Evolutionary conservation across 2,113 vertebrate genomes (phyloP).

Genomic region (Pygoscelis antarcticus): DNA sequence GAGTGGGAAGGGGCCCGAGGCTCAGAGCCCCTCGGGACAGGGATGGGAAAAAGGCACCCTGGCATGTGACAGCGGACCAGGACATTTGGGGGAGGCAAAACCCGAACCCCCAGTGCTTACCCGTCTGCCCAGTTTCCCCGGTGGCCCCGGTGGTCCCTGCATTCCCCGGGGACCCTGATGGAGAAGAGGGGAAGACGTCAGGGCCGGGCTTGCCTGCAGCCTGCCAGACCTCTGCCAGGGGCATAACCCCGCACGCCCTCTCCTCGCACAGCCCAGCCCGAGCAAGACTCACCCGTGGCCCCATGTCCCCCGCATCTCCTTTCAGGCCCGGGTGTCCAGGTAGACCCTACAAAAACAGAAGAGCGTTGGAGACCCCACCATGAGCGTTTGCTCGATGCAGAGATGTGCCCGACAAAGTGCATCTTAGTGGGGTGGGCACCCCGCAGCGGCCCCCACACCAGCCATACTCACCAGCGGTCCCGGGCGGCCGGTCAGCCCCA

Average conservation of each 20-base stretch:
- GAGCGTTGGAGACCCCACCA: no score
- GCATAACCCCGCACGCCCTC: accelerated
- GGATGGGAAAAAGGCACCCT: background rate
- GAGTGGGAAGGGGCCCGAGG: background rate
- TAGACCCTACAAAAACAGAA: constrained; percentile 55
- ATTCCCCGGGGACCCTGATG: constrained; percentile 84
- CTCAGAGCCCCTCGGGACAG: no score
- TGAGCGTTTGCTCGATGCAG: accelerated
- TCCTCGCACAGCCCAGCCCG: no score
- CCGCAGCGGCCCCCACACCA: accelerated
- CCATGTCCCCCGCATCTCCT: constrained; percentile 68
- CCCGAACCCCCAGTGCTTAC: constrained; percentile 60
- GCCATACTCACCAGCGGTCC: constrained; percentile 83
- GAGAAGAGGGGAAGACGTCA: background rate
- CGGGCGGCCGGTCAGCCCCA: constrained; percentile 84
- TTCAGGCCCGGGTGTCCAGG: constrained; percentile 73
- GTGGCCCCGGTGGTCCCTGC: constrained; percentile 76
- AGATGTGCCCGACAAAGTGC: background rate
- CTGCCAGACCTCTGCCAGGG: background rate
- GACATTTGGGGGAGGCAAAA: background rate
- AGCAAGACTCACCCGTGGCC: constrained; percentile 66
- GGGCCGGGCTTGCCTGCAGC: background rate
- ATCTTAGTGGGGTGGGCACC: background rate
- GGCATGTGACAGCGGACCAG: background rate
- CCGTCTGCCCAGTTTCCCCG: constrained; percentile 84